A percentile compares a stretch with the other conserved stretches of the same genome.
These are phyloP conservation scores for Pogonognathellus flavescens DNA, from an alignment of 1,140 invertebrate genomes.

Conservation along the genomic window DNA sequence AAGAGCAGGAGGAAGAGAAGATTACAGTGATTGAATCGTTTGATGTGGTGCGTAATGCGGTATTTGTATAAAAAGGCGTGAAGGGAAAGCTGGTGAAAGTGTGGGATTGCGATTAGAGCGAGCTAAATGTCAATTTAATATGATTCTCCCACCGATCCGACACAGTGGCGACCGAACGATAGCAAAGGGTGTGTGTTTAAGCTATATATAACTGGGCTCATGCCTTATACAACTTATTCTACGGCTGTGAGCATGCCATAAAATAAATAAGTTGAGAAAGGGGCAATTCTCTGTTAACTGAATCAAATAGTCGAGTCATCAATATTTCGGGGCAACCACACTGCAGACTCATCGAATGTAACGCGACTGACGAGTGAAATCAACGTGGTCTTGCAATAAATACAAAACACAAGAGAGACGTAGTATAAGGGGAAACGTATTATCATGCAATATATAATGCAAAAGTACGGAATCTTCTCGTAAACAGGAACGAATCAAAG, in stretches of 20 bases:
- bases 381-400: neutral
- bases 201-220: too few relatives aligned
- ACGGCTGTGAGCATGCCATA: too few relatives aligned
- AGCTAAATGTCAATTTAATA: slow-evolving; percentile 44
- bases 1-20: slow-evolving; percentile 15
- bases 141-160: neutral
- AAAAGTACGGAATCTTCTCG: neutral
- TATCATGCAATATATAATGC: slow-evolving; percentile 20
- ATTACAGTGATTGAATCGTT: slow-evolving; percentile 39
- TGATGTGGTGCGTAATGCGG: slow-evolving; percentile 41
- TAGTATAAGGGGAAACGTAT: neutral
- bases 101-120: slow-evolving; percentile 33
- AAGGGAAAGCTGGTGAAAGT: slow-evolving; percentile 44
- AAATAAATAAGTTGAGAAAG: too few relatives aligned
- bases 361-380: slow-evolving; percentile 23
- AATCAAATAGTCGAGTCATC: slow-evolving; percentile 23
- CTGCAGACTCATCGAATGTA: neutral
- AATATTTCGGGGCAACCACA: slow-evolving; percentile 29
- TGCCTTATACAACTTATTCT: too few relatives aligned
- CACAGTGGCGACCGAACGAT: neutral
- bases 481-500: slow-evolving; percentile 16
- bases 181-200: slow-evolving; percentile 4
- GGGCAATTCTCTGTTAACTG: neutral
- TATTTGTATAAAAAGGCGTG: slow-evolving; percentile 40
- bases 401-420: neutral